Conservation (phyloP, 1,140 invertebrate species). For the Dendrolimus punctatus region DNA sequence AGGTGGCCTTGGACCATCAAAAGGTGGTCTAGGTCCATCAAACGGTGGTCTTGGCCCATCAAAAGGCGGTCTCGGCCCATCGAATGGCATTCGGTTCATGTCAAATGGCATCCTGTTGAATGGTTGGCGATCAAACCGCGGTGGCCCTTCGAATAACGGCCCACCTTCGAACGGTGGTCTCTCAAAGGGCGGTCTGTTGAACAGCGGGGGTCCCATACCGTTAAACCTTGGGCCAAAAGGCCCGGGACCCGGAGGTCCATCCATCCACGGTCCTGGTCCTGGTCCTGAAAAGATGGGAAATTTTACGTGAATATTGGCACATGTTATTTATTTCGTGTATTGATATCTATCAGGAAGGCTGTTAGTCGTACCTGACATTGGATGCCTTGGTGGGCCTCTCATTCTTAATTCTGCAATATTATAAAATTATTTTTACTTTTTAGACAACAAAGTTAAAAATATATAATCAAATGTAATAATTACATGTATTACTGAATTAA, state of each 20-base stretch:
- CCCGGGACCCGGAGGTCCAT: conserved; percentile 18
- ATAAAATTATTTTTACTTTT: conserved; percentile 21
- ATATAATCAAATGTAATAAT: too few species aligned
- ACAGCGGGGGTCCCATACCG: conserved; percentile 36
- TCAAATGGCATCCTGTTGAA: conserved; percentile 30
- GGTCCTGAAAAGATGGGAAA: conserved; percentile 41
- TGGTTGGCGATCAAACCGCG: conserved; percentile 42
- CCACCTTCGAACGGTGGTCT: conserved; percentile 46
- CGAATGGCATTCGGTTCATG: conserved; percentile 34
- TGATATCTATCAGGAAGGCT: conserved; percentile 7
- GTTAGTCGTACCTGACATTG: conserved; percentile 44
- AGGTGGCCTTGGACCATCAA: conserved; percentile 34
- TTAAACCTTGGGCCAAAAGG: conserved; percentile 51
- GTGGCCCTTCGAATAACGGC: conserved; percentile 34
- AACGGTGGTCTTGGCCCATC: conserved; percentile 43
- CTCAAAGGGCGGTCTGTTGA: conserved; percentile 47
- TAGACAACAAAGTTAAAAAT: too few species aligned
- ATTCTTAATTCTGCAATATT: conserved; percentile 62
- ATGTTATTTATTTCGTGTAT: background rate
- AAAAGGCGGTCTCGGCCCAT: conserved; percentile 36
- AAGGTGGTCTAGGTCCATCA: conserved; percentile 46
- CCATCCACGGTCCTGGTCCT: conserved; percentile 10
- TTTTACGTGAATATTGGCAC: background rate
- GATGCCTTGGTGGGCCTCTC: conserved; percentile 54
- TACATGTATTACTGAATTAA: too few species aligned